Percentiles rank a stretch among this genome's conserved stretches.
Conservation (phyloP, 1,140 invertebrate species). For the Diabrotica virgifera region DNA sequence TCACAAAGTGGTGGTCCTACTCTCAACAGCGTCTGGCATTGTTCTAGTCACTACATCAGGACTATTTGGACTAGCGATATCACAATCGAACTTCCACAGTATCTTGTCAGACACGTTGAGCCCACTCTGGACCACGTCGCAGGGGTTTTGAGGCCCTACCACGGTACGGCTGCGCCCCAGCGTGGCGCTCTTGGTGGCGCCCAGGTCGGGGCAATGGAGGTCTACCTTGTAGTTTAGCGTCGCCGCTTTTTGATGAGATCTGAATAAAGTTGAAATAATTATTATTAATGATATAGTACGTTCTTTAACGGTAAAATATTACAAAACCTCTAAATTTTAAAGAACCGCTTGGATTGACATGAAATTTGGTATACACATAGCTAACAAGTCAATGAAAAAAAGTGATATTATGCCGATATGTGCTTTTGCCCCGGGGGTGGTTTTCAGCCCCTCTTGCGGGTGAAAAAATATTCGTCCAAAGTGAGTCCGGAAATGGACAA, state of each 20-base stretch:
- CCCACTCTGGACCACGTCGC: slow-evolving; percentile 27
- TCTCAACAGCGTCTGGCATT: slow-evolving; percentile 42
- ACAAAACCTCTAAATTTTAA: too few relatives aligned
- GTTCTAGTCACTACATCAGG: slow-evolving; percentile 44
- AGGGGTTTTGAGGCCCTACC: not conserved
- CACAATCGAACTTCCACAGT: slow-evolving; percentile 48
- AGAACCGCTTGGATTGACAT: too few relatives aligned
- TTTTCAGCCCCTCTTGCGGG: too few relatives aligned
- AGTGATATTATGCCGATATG: too few relatives aligned
- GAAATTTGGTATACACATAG: too few relatives aligned
- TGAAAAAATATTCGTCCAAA: too few relatives aligned
- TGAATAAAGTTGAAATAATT: not conserved
- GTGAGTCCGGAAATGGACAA: too few relatives aligned
- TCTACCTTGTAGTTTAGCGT: slow-evolving; percentile 41
- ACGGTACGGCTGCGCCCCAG: slow-evolving; percentile 26
- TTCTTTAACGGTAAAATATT: too few relatives aligned
- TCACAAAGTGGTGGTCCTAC: slow-evolving; percentile 48
- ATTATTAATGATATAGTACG: too few relatives aligned
- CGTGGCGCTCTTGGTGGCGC: slow-evolving; percentile 34
- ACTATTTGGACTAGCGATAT: slow-evolving; percentile 44
- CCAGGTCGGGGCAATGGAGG: slow-evolving; percentile 36
- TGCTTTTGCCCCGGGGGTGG: too few relatives aligned
- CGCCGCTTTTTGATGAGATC: slow-evolving; percentile 28
- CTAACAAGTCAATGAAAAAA: too few relatives aligned
- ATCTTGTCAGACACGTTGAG: slow-evolving; percentile 38